Evolutionary conservation across 2,797 vertebrate genomes (phyloP).

Genomic region (Hemibagrus guttatus): DNA sequence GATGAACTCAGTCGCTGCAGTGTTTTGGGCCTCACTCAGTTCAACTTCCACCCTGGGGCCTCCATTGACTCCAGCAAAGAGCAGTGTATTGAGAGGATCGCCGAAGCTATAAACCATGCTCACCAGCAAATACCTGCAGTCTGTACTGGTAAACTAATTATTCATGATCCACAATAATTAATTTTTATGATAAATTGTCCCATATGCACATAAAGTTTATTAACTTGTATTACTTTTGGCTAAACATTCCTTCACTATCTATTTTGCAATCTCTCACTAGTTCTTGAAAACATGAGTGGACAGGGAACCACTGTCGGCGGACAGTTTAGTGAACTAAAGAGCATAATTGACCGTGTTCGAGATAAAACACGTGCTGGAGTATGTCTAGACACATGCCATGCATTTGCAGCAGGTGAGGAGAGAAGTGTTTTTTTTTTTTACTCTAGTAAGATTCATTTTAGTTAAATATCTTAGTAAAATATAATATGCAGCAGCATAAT

Average conservation of each 20-base stretch:
- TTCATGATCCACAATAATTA: neutral
- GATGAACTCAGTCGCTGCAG: constrained; percentile 78
- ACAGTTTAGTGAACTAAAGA: constrained; percentile 74
- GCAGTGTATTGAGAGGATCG: constrained; percentile 75
- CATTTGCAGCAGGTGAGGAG: constrained; percentile 76
- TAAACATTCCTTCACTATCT: neutral
- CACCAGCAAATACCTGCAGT: constrained; percentile 73
- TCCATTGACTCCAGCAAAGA: constrained; percentile 71
- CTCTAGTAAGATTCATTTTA: neutral
- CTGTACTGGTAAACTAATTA: constrained; percentile 70
- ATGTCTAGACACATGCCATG: constrained; percentile 81
- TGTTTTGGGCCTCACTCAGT: constrained; percentile 74
- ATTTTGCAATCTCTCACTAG: constrained; percentile 55
- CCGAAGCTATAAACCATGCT: constrained; percentile 75
- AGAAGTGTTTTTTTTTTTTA: neutral
- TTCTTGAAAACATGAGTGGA: constrained; percentile 82
- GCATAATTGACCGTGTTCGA: constrained; percentile 76
- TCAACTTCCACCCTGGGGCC: constrained; percentile 81
- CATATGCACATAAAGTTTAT: neutral
- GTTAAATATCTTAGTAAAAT: neutral
- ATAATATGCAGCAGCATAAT: neutral
- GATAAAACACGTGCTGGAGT: constrained; percentile 77
- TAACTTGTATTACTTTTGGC: neutral
- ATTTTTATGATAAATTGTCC: neutral
- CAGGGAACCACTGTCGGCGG: constrained; percentile 79